These are phyloP conservation scores for Pristionchus japonicus DNA, from an alignment of 2,888 invertebrate genomes.

Conservation along the genomic window DNA sequence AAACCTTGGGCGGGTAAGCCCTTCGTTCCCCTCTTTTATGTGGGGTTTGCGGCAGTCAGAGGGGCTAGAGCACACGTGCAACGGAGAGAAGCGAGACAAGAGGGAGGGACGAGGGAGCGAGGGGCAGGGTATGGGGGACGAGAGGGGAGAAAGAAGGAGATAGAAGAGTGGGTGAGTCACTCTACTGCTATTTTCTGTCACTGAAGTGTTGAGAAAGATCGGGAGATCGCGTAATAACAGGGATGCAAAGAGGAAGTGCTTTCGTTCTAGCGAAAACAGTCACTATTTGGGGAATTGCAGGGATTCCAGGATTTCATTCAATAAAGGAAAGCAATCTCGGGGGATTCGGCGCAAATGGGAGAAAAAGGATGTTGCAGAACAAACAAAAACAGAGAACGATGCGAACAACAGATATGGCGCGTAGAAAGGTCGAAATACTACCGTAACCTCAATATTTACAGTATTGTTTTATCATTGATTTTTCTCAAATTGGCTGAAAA, in stretches of 20 bases:
- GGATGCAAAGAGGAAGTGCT: not conserved
- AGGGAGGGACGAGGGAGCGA: not conserved
- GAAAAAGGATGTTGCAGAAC: not conserved
- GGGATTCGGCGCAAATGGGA: not conserved
- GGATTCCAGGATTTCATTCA: not conserved
- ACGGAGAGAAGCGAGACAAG: slow-evolving; percentile 9
- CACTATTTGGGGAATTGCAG: not conserved
- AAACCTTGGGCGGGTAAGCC: slow-evolving; percentile 21
- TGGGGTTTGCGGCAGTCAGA: not conserved
- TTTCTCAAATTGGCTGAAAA: not conserved
- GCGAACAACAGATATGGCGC: not conserved
- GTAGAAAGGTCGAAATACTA: too few relatives aligned
- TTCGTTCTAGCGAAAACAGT: not conserved
- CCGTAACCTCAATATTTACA: too few relatives aligned
- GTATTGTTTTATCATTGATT: too few relatives aligned
- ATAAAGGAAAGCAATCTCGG: not conserved
- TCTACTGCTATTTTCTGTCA: not conserved
- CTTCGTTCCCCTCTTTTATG: slow-evolving; percentile 9
- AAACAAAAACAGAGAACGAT: not conserved
- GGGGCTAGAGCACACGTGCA: not conserved
- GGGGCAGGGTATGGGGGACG: not conserved
- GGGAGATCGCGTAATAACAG: not conserved
- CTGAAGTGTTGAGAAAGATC: slow-evolving; percentile 24
- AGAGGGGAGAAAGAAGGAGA: not conserved
- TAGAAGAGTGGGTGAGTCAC: not conserved